phyloP scores from a whole-genome alignment of 2,888 invertebrate species.

The Brachyptera putata region DNA sequence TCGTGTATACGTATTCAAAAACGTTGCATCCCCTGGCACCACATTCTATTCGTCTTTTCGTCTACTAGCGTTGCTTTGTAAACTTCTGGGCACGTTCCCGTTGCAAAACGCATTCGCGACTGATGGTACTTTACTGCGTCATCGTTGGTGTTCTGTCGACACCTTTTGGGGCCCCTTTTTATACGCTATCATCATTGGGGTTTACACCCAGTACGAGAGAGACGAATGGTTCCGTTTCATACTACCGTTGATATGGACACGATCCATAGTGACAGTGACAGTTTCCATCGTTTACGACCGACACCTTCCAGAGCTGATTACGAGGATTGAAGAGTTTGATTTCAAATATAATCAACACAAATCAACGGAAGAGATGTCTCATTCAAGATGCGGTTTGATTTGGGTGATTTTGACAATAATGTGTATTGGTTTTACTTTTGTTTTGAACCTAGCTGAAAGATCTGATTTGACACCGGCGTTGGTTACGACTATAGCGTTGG shows the following conservation, averaged over 20 bases:
- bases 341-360: no score
- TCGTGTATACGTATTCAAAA: no score
- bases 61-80: neutral
- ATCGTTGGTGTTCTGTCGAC: neutral
- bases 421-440: no score
- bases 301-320: neutral
- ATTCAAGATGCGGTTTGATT: no score
- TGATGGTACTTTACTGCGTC: neutral
- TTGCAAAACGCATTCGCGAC: neutral
- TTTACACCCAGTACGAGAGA: neutral
- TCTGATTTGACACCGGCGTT: neutral
- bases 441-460: no score
- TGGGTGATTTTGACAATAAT: no score
- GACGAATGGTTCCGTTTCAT: neutral
- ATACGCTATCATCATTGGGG: neutral
- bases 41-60: no score
- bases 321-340: neutral
- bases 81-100: conserved; percentile 10
- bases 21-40: no score
- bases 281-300: neutral
- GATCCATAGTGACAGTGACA: neutral
- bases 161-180: neutral
- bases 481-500: neutral
- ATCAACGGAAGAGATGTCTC: no score
- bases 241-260: neutral